Base-by-base conservation (phyloP, 2,113 vertebrate genomes). In the Strix aluco region DNA sequence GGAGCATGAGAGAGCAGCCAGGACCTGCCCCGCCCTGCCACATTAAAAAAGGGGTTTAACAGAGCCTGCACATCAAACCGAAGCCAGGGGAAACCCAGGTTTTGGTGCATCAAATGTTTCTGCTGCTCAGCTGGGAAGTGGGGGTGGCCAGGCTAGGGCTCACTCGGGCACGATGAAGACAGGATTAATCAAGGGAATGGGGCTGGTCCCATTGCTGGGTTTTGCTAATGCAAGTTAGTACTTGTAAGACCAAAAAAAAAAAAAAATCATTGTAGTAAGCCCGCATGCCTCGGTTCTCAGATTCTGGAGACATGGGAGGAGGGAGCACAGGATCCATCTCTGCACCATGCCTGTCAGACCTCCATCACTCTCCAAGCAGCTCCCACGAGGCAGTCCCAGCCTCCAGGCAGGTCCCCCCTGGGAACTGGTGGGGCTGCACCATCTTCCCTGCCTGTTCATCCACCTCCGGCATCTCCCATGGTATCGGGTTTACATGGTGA, bases 141-240 rank as follows among this genome's bases (percentile, higher is more conserved):
- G 34, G 19, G 38, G 17, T 36, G 40, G 67, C 32, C 83, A 89
- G 69, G 38, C 19, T 55, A 42, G n/a, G 51, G 38, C 36, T 81
- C 1, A 0, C 52, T 66, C 1, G 0, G 55, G 51, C 63, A 20
- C 0, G 0, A 86, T 52, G 40, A 47, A 63, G n/a, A 78, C 51
- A 54, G 63, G 65, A 67, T 51, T 61, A 59, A 19, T 51, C 22
- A 51, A 67, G 32, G 25, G 55, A 95, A 72, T 1, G 5, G 25
- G 27, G 59, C 26, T 47, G 71, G 13, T 90, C 59, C 44, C 38
- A 11, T 10, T 40, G 61, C 46, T 61, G 47, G 17, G 34, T 40
- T 81, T 94, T 84, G 49, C 47, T 70, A 42, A 65, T 25, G 6
- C 12, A 65, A 72, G 36, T 66, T 58, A 62, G 52, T 26, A 71